Percentiles rank a stretch among this genome's conserved stretches.
Evolutionary conservation across 1,140 invertebrate species (phyloP).

Genomic region (Drosophila insularis): DNA sequence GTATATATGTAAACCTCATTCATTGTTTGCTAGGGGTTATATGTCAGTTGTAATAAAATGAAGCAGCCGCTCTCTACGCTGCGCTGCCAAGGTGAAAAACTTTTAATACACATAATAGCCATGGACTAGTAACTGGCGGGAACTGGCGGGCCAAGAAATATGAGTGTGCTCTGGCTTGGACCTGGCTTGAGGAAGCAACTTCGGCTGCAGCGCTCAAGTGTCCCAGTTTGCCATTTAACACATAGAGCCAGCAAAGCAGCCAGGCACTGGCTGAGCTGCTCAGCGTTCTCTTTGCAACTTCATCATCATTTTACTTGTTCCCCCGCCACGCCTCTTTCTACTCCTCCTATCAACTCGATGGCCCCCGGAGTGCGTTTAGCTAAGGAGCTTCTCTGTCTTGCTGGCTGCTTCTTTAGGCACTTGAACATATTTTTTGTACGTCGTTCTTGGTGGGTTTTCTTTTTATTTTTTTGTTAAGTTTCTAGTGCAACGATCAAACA

Average conservation of each 20-base stretch:
- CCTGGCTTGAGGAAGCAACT: constrained; percentile 49
- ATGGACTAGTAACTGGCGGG: constrained; percentile 29
- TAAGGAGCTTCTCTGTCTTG: background rate
- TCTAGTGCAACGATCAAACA: constrained; percentile 74
- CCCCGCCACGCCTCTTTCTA: constrained; percentile 33
- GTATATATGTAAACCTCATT: constrained; percentile 25
- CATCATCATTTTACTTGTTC: constrained; percentile 59
- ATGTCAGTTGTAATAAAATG: constrained; percentile 75
- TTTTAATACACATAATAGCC: constrained; percentile 81
- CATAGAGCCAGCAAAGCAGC: constrained; percentile 31
- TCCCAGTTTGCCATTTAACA: constrained; percentile 79
- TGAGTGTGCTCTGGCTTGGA: constrained; percentile 35
- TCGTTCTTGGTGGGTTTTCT: constrained; percentile 50
- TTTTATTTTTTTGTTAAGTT: constrained; percentile 47
- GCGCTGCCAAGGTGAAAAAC: constrained; percentile 65
- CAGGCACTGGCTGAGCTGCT: background rate
- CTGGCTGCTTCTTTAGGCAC: constrained; percentile 49
- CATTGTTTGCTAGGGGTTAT: constrained; percentile 52
- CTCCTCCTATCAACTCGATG: constrained; percentile 31
- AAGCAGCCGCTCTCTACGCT: constrained; percentile 44
- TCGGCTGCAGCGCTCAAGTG: constrained; percentile 74
- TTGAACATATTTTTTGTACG: constrained; percentile 44
- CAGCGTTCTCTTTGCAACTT: constrained; percentile 41
- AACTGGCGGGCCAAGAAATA: constrained; percentile 60
- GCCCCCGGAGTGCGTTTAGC: constrained; percentile 69